Evolutionary conservation across 2,888 invertebrate genomes (phyloP).

Genomic region (Theristus sp.): DNA sequence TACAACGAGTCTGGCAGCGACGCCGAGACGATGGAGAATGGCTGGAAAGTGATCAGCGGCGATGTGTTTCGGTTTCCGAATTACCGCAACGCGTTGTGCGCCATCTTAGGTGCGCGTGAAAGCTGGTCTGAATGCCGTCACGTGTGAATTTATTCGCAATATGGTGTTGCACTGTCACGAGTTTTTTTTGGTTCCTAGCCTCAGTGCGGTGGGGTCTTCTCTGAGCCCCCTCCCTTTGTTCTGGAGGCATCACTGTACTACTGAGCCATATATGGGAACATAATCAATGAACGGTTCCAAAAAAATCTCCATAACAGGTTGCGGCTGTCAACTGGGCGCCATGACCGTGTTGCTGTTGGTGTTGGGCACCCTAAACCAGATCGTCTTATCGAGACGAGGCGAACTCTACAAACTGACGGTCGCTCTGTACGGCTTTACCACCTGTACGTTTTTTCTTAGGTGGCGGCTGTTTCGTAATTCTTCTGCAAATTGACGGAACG

Average conservation of each 20-base stretch:
- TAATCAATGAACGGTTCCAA: too few species aligned
- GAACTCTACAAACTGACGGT: constrained; percentile 36
- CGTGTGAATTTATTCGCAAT: neutral
- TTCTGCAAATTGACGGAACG: too few species aligned
- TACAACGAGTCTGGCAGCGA: constrained; percentile 37
- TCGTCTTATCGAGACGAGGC: constrained; percentile 37
- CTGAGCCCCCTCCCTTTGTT: too few species aligned
- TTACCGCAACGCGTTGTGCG: constrained; percentile 35
- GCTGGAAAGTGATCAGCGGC: constrained; percentile 39
- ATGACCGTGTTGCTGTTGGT: constrained; percentile 35
- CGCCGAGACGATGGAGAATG: constrained; percentile 33
- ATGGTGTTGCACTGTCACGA: neutral
- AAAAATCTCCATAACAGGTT: too few species aligned
- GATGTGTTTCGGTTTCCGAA: constrained; percentile 38
- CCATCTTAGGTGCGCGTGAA: constrained; percentile 33
- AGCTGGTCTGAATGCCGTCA: neutral
- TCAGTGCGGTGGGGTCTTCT: neutral
- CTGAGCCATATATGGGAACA: too few species aligned
- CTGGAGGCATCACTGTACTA: neutral
- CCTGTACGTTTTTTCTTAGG: constrained; percentile 24
- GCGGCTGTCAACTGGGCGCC: constrained; percentile 35
- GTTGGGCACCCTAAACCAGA: constrained; percentile 35
- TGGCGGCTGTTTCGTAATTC: too few species aligned
- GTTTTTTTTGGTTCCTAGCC: neutral
- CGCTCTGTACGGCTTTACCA: constrained; percentile 36